These are phyloP conservation scores for Drosophila willistoni DNA, from an alignment of 1,140 invertebrate genomes.

Conservation along the genomic window DNA sequence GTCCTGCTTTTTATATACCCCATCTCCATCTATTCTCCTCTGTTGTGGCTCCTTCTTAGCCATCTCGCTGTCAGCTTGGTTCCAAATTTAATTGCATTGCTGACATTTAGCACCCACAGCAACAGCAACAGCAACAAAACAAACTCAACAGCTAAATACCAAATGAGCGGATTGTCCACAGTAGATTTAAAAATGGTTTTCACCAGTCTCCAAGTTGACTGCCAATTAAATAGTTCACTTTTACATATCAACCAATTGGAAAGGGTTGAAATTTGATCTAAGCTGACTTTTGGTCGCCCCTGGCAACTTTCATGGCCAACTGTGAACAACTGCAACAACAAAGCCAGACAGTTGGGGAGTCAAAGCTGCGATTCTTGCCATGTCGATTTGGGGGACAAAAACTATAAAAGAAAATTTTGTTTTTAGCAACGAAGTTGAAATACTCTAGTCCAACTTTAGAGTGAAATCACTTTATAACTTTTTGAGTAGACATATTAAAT, in stretches of 20 bases:
- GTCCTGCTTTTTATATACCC: not conserved
- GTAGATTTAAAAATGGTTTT: constrained; percentile 7
- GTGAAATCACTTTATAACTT: no score
- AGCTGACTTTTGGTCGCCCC: not conserved
- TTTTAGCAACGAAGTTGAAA: not conserved
- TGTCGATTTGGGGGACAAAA: not conserved
- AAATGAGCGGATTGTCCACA: constrained; percentile 13
- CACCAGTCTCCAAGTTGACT: not conserved
- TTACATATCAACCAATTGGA: not conserved
- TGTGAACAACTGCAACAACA: not conserved
- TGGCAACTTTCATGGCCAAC: not conserved
- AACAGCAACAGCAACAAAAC: constrained; percentile 24
- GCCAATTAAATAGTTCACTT: constrained; percentile 42
- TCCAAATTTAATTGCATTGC: constrained; percentile 77
- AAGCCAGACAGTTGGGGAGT: not conserved
- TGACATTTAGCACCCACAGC: constrained; percentile 72
- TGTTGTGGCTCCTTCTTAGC: constrained; percentile 7
- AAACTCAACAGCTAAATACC: constrained; percentile 13
- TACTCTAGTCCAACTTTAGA: not conserved
- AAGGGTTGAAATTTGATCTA: not conserved
- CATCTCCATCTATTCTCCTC: not conserved
- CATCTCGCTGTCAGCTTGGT: constrained; percentile 21
- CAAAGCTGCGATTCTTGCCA: no score
- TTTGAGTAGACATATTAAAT: no score
- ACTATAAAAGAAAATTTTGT: not conserved